phyloP scores from a whole-genome alignment of 1,140 invertebrate genomes.

The Tyrophagus putrescentiae region DNA sequence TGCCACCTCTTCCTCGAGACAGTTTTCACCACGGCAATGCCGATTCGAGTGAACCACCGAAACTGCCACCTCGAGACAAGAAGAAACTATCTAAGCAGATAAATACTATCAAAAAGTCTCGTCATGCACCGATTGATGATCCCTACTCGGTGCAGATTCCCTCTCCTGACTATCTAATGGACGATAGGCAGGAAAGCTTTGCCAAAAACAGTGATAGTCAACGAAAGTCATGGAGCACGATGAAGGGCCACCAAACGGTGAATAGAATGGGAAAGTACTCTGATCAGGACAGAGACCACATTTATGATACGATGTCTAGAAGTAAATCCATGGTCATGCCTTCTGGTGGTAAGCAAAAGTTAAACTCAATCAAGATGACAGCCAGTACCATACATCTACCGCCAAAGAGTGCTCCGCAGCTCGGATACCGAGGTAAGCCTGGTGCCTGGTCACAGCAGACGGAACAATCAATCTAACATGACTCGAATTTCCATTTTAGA shows the following conservation, averaged over 20 bases:
- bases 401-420: not conserved
- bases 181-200: not conserved
- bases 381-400: not conserved
- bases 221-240: not conserved
- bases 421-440: too few relatives aligned
- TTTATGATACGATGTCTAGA: not conserved
- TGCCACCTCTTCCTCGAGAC: not conserved
- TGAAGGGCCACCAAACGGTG: too few relatives aligned
- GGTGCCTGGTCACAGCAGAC: too few relatives aligned
- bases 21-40: not conserved
- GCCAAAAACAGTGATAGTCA: not conserved
- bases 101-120: conserved; percentile 5
- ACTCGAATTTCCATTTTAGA: not conserved
- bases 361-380: not conserved
- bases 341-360: not conserved
- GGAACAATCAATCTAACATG: too few relatives aligned
- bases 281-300: not conserved
- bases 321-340: not conserved
- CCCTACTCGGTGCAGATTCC: not conserved
- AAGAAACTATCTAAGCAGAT: conserved; percentile 9
- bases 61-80: conserved; percentile 66
- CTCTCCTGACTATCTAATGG: conserved; percentile 16
- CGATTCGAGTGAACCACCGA: conserved; percentile 48
- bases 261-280: not conserved
- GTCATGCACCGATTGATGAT: not conserved